These are phyloP conservation scores for Australoheros facetus DNA, from an alignment of 2,797 vertebrate genomes.

Conservation along the genomic window DNA sequence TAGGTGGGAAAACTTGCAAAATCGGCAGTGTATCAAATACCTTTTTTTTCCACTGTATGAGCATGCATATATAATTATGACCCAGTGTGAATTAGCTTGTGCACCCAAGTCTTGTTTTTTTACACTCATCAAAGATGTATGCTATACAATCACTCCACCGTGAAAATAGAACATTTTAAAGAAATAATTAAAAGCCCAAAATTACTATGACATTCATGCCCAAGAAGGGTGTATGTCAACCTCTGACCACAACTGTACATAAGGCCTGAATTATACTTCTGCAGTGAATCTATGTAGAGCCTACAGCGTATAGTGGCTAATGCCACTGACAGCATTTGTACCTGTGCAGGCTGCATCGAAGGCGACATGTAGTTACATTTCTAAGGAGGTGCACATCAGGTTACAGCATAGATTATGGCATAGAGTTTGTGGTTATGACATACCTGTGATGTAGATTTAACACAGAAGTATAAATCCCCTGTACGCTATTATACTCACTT, in stretches of 20 bases:
- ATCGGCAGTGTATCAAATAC: too few species aligned
- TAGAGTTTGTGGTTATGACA: too few species aligned
- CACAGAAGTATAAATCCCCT: not conserved
- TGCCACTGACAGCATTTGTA: not conserved
- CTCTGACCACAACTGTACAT: too few species aligned
- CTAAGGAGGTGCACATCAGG: not conserved
- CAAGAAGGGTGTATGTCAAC: too few species aligned
- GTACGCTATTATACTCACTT: slow-evolving; percentile 74
- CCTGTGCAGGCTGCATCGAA: not conserved
- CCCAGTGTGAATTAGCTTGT: too few species aligned
- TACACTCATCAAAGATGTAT: too few species aligned
- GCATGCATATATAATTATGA: too few species aligned
- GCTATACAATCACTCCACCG: too few species aligned
- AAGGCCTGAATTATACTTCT: not conserved
- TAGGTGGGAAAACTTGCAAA: too few species aligned
- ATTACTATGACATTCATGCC: not conserved
- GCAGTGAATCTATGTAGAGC: not conserved
- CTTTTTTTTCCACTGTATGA: too few species aligned
- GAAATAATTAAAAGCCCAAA: not conserved
- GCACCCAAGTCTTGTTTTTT: too few species aligned
- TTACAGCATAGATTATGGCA: not conserved
- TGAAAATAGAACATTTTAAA: not conserved
- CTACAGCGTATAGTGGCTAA: too few species aligned
- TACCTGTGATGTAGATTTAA: not conserved
- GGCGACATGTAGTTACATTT: not conserved